Conservation (phyloP, 2,797 vertebrate species). For the Poeciliopsis turneri region DNA sequence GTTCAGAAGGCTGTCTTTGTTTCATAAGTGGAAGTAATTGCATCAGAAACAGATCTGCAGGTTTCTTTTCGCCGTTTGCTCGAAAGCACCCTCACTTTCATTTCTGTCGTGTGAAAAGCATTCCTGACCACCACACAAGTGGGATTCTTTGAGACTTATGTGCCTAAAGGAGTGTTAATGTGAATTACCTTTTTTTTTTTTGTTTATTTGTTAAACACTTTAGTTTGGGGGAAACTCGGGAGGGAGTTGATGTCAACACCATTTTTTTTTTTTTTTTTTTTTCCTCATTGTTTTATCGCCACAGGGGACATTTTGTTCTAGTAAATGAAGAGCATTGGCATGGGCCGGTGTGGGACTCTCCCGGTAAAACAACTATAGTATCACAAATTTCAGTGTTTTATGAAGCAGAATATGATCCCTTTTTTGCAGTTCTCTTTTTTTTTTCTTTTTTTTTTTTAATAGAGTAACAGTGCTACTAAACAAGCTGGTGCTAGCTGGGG, state of each 20-base stretch:
- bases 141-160: conserved; percentile 77
- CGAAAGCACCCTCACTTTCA: conserved; percentile 49
- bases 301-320: conserved; percentile 64
- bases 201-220: background rate
- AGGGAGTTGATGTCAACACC: conserved; percentile 47
- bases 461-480: background rate
- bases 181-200: conserved; percentile 43
- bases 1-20: conserved; percentile 47
- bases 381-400: background rate
- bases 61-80: conserved; percentile 44
- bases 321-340: conserved; percentile 36
- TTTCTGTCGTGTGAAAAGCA: conserved; percentile 66
- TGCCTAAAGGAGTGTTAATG: conserved; percentile 78
- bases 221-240: background rate
- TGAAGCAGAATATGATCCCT: background rate
- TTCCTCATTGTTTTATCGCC: conserved; percentile 53
- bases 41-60: conserved; percentile 44
- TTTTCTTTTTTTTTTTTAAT: too few relatives aligned
- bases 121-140: conserved; percentile 73
- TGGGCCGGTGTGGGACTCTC: background rate
- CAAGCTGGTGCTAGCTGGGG: background rate
- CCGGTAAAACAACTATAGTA: background rate
- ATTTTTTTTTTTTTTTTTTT: conserved; percentile 39
- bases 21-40: conserved; percentile 40
- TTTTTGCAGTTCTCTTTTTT: background rate